These are phyloP conservation scores for Cliona cf. orientalis DNA, from an alignment of 37 sponge, comb jelly and placozoan genomes.

Conservation along the genomic window DNA sequence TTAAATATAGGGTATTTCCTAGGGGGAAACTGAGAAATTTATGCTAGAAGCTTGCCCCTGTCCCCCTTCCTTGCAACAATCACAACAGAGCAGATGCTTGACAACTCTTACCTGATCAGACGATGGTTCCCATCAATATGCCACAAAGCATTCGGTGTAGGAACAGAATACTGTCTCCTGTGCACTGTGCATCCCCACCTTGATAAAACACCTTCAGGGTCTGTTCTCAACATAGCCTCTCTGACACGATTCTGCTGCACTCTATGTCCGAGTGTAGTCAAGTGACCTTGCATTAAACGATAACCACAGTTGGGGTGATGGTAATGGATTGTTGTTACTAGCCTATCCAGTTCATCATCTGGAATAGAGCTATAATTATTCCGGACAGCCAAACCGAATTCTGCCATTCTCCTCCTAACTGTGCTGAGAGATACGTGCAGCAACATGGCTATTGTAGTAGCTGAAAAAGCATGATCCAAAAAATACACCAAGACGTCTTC, in stretches of 20 bases:
- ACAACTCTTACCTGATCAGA: conserved; percentile 36
- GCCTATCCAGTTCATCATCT: conserved; percentile 15
- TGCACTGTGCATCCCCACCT: conserved; percentile 11
- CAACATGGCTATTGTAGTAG: no score
- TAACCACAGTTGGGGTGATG: conserved; percentile 45
- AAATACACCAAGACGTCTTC: no score
- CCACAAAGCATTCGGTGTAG: conserved; percentile 57
- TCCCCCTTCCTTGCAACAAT: no score
- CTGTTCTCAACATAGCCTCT: conserved; percentile 27
- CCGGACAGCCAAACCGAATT: no score
- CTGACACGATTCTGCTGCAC: conserved; percentile 30
- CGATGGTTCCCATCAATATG: conserved; percentile 64
- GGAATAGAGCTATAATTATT: conserved; percentile 7
- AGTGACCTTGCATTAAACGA: conserved; percentile 8
- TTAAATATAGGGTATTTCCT: no score
- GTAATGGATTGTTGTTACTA: not conserved
- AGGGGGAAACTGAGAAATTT: no score
- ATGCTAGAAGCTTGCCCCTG: no score
- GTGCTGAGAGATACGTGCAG: no score
- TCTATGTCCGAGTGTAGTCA: conserved; percentile 10
- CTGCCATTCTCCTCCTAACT: no score
- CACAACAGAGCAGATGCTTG: no score
- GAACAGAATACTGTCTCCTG: conserved; percentile 48
- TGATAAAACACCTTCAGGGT: conserved; percentile 37
- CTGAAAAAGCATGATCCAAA: no score